Conservation (phyloP, 2,888 invertebrate species). For the Pachymerium ferrugineum region DNA sequence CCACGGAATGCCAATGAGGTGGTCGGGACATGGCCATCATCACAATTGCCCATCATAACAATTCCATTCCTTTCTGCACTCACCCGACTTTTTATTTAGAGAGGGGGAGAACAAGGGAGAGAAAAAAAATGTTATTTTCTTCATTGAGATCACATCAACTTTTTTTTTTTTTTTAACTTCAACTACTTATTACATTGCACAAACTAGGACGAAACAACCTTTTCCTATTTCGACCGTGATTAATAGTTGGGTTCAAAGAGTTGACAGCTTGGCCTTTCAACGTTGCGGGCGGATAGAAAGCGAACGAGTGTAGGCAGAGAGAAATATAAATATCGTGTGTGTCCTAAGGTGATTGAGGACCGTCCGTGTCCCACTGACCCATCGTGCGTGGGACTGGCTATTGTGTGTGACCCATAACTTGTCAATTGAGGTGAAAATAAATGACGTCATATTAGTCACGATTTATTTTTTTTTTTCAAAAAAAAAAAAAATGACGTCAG, state of each 20-base stretch:
- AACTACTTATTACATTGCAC: conserved; percentile 19
- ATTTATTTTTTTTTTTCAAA: background rate
- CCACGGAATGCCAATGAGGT: conserved; percentile 23
- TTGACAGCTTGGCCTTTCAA: conserved; percentile 21
- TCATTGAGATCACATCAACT: no score
- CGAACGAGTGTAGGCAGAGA: background rate
- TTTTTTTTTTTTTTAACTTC: background rate
- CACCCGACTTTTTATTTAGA: background rate
- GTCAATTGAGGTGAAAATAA: no score
- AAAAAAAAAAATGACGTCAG: background rate
- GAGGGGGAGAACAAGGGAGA: no score
- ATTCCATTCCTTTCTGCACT: background rate
- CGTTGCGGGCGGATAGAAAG: background rate
- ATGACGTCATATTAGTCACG: conserved; percentile 20
- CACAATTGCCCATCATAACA: conserved; percentile 18
- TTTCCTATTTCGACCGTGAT: conserved; percentile 24
- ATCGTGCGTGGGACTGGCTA: background rate
- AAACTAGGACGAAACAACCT: conserved; percentile 15
- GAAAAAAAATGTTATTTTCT: background rate
- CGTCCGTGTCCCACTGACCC: conserved; percentile 25
- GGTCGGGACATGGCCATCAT: conserved; percentile 1
- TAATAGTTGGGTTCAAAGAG: conserved; percentile 14
- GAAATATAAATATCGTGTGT: background rate
- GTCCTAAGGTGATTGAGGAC: conserved; percentile 20
- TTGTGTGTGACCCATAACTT: conserved; percentile 7